Percentiles rank a stretch among this genome's conserved stretches.
Conservation (phyloP, 2,113 vertebrate genomes). For the Apodemus speciosus region DNA sequence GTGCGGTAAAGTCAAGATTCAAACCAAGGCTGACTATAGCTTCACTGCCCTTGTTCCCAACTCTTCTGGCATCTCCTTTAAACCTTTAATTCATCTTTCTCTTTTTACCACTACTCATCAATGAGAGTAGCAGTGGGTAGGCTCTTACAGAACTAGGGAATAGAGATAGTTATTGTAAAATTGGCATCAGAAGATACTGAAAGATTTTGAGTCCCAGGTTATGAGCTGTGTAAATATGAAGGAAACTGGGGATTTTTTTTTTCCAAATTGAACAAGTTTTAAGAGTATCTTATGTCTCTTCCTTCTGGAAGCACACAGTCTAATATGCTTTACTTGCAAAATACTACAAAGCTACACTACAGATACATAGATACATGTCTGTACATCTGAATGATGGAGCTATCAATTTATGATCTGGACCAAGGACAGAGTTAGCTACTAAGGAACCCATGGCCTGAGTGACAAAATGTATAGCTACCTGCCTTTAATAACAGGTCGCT, state of each 20-base stretch:
- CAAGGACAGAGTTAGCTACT: not conserved
- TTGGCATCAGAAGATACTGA: not conserved
- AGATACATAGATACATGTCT: not conserved
- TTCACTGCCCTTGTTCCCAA: constrained; percentile 23
- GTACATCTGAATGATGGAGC: not conserved
- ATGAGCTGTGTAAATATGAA: not conserved
- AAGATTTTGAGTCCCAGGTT: not conserved
- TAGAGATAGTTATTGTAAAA: constrained; percentile 33
- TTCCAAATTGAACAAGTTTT: constrained; percentile 29
- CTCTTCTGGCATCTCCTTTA: not conserved
- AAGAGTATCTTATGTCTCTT: not conserved
- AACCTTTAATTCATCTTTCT: not conserved
- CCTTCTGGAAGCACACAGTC: not conserved
- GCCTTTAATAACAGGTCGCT: constrained; percentile 37
- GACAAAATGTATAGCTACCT: constrained; percentile 6
- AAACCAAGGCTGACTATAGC: not conserved
- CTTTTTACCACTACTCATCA: constrained; percentile 25
- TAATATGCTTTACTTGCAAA: not conserved
- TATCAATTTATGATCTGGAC: not conserved
- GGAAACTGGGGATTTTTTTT: not conserved
- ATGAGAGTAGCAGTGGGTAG: not conserved
- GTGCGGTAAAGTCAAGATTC: constrained; percentile 13
- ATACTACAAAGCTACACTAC: not conserved
- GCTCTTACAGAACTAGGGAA: not conserved
- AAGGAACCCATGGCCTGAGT: not conserved